phyloP scores from a whole-genome alignment of 2,797 vertebrate genomes.

The Myiotriccus ornatus region DNA sequence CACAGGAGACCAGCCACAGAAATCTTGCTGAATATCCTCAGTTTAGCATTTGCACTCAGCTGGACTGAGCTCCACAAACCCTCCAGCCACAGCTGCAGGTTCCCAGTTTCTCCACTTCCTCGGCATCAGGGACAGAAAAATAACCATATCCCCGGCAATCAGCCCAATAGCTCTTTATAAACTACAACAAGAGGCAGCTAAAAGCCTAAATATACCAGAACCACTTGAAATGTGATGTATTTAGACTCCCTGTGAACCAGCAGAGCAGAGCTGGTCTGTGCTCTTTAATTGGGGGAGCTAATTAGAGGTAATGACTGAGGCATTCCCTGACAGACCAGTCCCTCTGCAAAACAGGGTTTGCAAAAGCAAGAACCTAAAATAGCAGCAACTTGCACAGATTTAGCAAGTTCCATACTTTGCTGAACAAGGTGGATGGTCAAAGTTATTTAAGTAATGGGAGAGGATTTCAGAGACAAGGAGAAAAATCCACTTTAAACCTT shows the following conservation, averaged over 20 bases:
- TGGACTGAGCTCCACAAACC: neutral
- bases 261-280: neutral
- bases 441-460: rapidly evolving
- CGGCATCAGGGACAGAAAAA: neutral
- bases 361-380: neutral
- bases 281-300: neutral
- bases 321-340: neutral
- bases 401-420: neutral
- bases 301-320: neutral
- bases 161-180: neutral
- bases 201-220: neutral
- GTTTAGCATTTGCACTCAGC: neutral
- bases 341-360: neutral
- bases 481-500: neutral
- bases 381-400: neutral
- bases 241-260: rapidly evolving
- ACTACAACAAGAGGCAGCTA: neutral
- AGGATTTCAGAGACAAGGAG: neutral
- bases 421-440: neutral
- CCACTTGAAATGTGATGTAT: rapidly evolving
- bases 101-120: neutral
- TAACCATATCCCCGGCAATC: neutral
- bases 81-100: neutral
- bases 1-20: neutral
- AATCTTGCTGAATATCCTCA: rapidly evolving